Evolutionary conservation across 1,140 invertebrate species (phyloP).

Genomic region (Teleopsis dalmanni): DNA sequence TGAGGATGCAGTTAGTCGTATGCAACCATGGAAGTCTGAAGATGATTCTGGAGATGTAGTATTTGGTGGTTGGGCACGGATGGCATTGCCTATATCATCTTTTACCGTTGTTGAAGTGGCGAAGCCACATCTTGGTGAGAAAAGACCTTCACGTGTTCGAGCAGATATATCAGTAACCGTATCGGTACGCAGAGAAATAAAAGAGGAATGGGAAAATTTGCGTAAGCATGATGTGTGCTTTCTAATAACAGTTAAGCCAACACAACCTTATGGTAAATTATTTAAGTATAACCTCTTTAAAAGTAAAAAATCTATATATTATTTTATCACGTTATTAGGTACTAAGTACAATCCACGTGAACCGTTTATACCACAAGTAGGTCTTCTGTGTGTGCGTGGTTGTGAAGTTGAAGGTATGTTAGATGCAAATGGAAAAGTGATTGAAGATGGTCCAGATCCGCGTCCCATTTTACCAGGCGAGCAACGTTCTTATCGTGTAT

Average conservation of each 20-base stretch:
- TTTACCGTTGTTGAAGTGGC: constrained; percentile 94
- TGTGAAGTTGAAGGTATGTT: constrained; percentile 99
- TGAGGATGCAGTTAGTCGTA: constrained; percentile 87
- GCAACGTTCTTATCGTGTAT: constrained; percentile 83
- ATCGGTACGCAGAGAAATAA: constrained; percentile 82
- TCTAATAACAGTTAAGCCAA: constrained; percentile 82
- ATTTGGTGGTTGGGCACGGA: constrained; percentile 96
- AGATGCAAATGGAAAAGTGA: constrained; percentile 90
- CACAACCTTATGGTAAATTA: constrained; percentile 61
- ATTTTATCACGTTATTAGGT: constrained; percentile 24
- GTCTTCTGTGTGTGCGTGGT: constrained; percentile 84
- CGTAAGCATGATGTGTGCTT: constrained; percentile 98
- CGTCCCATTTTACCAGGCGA: constrained; percentile 80
- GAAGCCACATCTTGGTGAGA: constrained; percentile 86
- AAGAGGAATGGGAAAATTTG: constrained; percentile 93
- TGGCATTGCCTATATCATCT: constrained; percentile 90
- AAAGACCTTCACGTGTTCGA: constrained; percentile 84
- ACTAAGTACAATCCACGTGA: constrained; percentile 74
- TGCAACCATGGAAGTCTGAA: constrained; percentile 91
- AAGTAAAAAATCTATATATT: neutral
- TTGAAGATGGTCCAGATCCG: constrained; percentile 94
- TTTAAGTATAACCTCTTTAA: too few species aligned
- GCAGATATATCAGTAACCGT: constrained; percentile 92
- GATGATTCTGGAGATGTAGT: constrained; percentile 75
- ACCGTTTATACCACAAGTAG: constrained; percentile 84